phyloP scores from a whole-genome alignment of 2,113 vertebrate genomes.

The Callocephalon fimbriatum region DNA sequence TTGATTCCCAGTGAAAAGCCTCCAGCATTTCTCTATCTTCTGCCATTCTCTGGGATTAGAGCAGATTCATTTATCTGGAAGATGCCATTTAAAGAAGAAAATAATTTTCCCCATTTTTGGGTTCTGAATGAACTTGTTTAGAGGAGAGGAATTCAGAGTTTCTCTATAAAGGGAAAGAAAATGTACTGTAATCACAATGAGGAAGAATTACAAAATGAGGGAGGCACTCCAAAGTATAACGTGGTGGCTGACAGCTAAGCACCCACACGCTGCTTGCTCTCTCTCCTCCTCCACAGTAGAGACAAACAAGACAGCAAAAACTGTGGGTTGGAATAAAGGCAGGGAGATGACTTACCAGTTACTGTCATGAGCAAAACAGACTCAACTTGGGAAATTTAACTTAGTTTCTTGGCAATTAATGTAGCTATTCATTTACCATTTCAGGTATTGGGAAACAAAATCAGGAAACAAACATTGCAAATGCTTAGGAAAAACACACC shows the following conservation, averaged over 20 bases:
- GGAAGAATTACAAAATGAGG: not conserved
- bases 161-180: not conserved
- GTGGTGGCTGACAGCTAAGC: not conserved
- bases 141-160: not conserved
- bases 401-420: not conserved
- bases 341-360: not conserved
- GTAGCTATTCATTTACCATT: not conserved
- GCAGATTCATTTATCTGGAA: not conserved
- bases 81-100: not conserved
- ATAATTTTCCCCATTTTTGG: not conserved
- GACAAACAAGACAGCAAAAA: not conserved
- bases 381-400: not conserved
- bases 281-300: not conserved
- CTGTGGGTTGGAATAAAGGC: not conserved
- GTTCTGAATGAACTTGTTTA: not conserved
- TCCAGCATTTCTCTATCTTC: not conserved
- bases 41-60: not conserved
- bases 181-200: not conserved
- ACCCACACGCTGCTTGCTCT: not conserved
- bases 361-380: not conserved
- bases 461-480: not conserved
- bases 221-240: not conserved
- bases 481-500: not conserved
- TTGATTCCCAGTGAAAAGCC: not conserved
- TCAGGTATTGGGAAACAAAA: not conserved